Evolutionary conservation across 2,888 invertebrate species (phyloP).

Genomic region (Xestobium rufovillosum): DNA sequence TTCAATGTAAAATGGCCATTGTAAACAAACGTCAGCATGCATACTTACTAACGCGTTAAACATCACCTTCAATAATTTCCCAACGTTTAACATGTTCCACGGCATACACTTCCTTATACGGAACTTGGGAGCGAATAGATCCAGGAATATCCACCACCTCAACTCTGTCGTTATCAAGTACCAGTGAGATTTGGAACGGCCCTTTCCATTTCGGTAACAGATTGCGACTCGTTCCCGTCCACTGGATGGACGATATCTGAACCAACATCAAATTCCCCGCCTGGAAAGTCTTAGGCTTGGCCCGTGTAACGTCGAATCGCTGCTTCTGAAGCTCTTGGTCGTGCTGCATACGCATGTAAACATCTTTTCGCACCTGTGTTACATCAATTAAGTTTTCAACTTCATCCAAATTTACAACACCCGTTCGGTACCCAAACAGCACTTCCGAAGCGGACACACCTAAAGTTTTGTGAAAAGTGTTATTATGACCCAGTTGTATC

Average conservation of each 20-base stretch:
- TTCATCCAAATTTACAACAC: conserved; percentile 13
- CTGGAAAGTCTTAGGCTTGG: conserved; percentile 15
- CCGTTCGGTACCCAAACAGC: conserved; percentile 4
- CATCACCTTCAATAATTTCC: too few relatives aligned
- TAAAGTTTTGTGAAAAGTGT: conserved; percentile 6
- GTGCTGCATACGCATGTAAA: conserved; percentile 14
- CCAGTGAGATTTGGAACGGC: conserved; percentile 8
- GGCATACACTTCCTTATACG: not conserved
- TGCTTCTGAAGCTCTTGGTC: conserved; percentile 17
- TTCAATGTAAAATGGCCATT: too few relatives aligned
- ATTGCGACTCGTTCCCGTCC: conserved; percentile 9
- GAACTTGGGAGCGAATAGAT: not conserved
- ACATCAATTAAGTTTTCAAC: conserved; percentile 22
- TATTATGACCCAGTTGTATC: conserved; percentile 6
- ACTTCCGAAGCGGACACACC: conserved; percentile 6
- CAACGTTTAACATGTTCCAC: conserved; percentile 6
- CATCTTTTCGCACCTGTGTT: conserved; percentile 20
- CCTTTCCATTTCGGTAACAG: conserved; percentile 12
- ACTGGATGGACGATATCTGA: not conserved
- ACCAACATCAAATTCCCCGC: not conserved
- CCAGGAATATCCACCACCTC: conserved; percentile 14
- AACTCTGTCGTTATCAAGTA: conserved; percentile 13
- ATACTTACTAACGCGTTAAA: too few relatives aligned
- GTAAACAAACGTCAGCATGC: too few relatives aligned
- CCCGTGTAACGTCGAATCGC: conserved; percentile 10